Percentiles rank a stretch among this genome's conserved stretches.
Evolutionary conservation across 2,888 invertebrate genomes (phyloP).

Genomic region (Kuschelorhynchus macadamiae): DNA sequence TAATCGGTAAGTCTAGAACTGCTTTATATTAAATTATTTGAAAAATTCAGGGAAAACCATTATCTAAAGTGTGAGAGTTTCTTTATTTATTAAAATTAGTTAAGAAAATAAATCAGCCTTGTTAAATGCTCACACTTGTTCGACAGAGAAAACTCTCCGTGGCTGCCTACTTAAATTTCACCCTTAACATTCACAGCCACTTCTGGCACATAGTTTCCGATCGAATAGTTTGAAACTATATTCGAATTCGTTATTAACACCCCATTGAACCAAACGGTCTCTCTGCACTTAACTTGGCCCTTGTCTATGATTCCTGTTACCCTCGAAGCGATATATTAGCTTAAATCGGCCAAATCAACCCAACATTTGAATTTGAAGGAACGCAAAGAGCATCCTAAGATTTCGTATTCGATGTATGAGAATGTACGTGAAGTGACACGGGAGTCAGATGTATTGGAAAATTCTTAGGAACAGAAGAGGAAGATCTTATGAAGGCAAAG

Average conservation of each 20-base stretch:
- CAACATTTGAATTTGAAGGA: conserved; percentile 23
- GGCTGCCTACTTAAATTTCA: conserved; percentile 39
- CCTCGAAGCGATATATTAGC: conserved; percentile 24
- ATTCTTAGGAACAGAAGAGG: too few species aligned
- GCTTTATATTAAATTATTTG: too few species aligned
- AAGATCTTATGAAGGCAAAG: too few species aligned
- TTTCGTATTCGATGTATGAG: background rate
- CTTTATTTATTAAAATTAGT: too few species aligned
- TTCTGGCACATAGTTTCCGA: conserved; percentile 57
- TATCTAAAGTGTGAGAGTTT: too few species aligned
- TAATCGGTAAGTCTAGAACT: background rate
- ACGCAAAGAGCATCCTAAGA: conserved; percentile 6
- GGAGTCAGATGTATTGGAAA: too few species aligned
- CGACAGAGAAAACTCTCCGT: too few species aligned
- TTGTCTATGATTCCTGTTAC: conserved; percentile 37
- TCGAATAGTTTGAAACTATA: conserved; percentile 67
- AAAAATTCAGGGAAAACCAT: too few species aligned
- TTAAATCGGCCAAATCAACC: conserved; percentile 29
- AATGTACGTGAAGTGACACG: too few species aligned
- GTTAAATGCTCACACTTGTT: too few species aligned
- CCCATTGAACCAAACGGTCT: conserved; percentile 62
- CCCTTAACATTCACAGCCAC: conserved; percentile 31
- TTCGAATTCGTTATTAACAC: conserved; percentile 67
- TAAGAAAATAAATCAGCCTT: too few species aligned
- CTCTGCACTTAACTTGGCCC: conserved; percentile 32